Conservation (phyloP, 2,797 vertebrate genomes). For the Percopsis omiscomaycus region DNA sequence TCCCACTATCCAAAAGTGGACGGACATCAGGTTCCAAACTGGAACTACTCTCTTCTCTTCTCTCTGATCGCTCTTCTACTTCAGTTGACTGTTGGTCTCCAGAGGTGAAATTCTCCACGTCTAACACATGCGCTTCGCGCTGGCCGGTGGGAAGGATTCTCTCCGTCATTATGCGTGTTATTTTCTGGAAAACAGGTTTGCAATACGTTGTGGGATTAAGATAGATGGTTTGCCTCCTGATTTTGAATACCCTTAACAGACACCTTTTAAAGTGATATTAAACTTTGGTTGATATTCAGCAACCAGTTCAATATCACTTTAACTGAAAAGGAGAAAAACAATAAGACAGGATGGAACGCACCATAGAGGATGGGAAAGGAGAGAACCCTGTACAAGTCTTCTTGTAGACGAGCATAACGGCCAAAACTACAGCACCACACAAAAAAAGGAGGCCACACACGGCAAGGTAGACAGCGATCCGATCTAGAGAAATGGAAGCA, state of each 20-base stretch:
- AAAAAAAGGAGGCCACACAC: accelerated
- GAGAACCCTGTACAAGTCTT: neutral
- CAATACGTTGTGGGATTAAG: too few species aligned
- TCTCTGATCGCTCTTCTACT: neutral
- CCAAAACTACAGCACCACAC: accelerated
- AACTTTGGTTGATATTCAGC: too few species aligned
- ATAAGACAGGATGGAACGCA: slow-evolving; percentile 21
- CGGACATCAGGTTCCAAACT: accelerated
- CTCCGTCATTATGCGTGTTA: accelerated
- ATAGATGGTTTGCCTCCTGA: too few species aligned
- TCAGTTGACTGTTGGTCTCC: accelerated
- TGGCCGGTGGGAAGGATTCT: accelerated
- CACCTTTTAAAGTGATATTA: too few species aligned
- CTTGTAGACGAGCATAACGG: slow-evolving; percentile 30
- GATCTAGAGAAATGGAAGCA: slow-evolving; percentile 18
- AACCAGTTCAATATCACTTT: too few species aligned
- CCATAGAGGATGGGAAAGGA: accelerated
- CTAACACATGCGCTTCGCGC: accelerated
- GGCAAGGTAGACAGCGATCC: accelerated
- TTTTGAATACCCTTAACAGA: too few species aligned
- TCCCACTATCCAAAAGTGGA: accelerated
- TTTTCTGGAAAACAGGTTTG: slow-evolving; percentile 6
- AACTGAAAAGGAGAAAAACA: neutral
- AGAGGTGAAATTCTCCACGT: neutral
- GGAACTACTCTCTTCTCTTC: neutral